Base-by-base conservation (phyloP, 2,888 invertebrate species). In the Dicranocentrus wangi region DNA sequence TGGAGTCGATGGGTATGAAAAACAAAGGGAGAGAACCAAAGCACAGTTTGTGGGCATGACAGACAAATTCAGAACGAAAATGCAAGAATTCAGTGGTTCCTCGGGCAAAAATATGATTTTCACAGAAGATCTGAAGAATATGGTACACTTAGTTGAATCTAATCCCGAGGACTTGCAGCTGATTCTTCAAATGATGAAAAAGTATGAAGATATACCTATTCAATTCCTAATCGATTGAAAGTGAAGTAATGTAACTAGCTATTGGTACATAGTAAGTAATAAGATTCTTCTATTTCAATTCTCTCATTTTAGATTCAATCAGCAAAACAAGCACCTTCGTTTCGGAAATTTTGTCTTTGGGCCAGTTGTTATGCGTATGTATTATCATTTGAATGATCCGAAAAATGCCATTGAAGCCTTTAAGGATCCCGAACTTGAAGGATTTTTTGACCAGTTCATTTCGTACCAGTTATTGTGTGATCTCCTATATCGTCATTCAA, bases 321-420 rank as follows among this genome's bases (percentile, higher is more conserved):
- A 90, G 19, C 94, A 94, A 88, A 93, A 92, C 82, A 91, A 91
- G 83, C 92, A 93, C 84, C 88, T 93, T 75, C 89, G 94, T 81
- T 95, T 95, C 91, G 93, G 94, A n/a, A 93, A 91, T 85, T 95
- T 92, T 88, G 88, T 93, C 3, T 95, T 95, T 91, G 95, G 95
- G 0, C 94, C 95, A 2, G 93, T 95, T 15, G 91, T 93, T 0
- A 94, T 95, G 94, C 90, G 95, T 87, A 91, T 94, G 90, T 93
- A 93, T 80, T 90, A 95, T 88, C 90, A 91, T 86, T 88, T 94
- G 43, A 92, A 94, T 88, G 91, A 93, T 87, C 92, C 93, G 1
- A 90, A 92, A 53, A 89, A 92, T 82, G 95, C 95, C 13, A 87
- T 93, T 15, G 86, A 91, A 92, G 91, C 91, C 83, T 94, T 93